Conservation (phyloP, 35 echinoderm and acorn worm species). For the Anneissia japonica region DNA sequence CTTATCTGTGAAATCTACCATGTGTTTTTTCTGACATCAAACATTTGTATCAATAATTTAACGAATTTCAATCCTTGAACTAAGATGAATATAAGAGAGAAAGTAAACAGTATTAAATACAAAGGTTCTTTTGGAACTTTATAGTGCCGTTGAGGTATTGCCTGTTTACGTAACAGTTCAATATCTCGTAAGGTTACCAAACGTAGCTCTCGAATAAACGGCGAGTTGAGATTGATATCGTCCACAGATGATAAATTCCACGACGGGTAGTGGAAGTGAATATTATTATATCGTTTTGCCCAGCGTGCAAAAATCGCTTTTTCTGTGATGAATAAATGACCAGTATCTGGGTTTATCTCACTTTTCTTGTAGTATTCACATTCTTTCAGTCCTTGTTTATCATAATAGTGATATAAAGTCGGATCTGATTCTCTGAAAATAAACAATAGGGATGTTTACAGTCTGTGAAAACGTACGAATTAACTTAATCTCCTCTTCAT, state of each 20-base stretch:
- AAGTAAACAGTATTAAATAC: background rate
- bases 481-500: too few species aligned
- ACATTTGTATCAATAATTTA: background rate
- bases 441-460: too few species aligned
- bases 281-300: constrained; percentile 14
- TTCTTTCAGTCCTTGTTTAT: constrained; percentile 19
- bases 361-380: constrained; percentile 42
- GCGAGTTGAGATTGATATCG: background rate
- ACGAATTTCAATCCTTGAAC: background rate
- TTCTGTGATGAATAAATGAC: constrained; percentile 55
- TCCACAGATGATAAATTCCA: constrained; percentile 54
- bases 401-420: constrained; percentile 66
- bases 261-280: constrained; percentile 29
- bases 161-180: background rate
- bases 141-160: background rate
- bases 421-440: constrained; percentile 61
- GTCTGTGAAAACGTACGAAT: too few species aligned
- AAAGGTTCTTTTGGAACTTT: background rate
- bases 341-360: constrained; percentile 19
- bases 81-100: background rate
- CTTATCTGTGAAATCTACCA: background rate
- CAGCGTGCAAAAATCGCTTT: constrained; percentile 43
- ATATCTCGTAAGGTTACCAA: background rate
- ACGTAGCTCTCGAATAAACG: background rate
- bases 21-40: background rate